These are phyloP conservation scores for Myripristis jacobus DNA, from an alignment of 2,797 vertebrate species.

Conservation along the genomic window DNA sequence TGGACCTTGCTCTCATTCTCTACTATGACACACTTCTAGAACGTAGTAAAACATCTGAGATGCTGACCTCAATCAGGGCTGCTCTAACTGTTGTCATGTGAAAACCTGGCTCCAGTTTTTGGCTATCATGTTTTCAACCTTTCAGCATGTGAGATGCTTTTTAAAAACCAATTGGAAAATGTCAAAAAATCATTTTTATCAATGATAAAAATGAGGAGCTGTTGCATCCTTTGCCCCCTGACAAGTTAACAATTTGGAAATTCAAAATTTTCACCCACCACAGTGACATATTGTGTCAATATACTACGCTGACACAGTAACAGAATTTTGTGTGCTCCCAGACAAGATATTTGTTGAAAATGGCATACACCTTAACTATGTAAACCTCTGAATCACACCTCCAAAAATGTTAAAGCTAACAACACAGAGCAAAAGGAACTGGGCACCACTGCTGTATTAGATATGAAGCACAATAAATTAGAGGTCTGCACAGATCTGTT, in stretches of 20 bases:
- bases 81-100: background rate
- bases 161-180: no score
- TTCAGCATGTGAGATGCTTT: no score
- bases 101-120: no score
- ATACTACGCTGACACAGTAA: no score
- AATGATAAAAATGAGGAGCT: background rate
- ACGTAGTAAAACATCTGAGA: slow-evolving; percentile 41
- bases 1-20: slow-evolving; percentile 64
- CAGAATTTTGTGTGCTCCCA: no score
- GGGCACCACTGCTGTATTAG: background rate
- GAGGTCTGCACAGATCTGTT: no score
- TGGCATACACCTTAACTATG: no score
- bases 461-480: no score
- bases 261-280: background rate
- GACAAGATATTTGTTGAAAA: no score
- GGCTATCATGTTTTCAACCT: no score
- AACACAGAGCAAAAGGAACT: background rate
- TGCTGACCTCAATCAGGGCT: slow-evolving; percentile 41
- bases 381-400: background rate
- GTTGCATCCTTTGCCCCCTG: background rate
- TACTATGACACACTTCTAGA: slow-evolving; percentile 53
- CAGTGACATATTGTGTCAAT: no score
- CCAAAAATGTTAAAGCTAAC: background rate
- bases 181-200: no score
- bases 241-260: background rate